A percentile compares a stretch with the other conserved stretches of the same genome.
Evolutionary conservation across 2,888 invertebrate species (phyloP).

Genomic region (Drosophila anceps): DNA sequence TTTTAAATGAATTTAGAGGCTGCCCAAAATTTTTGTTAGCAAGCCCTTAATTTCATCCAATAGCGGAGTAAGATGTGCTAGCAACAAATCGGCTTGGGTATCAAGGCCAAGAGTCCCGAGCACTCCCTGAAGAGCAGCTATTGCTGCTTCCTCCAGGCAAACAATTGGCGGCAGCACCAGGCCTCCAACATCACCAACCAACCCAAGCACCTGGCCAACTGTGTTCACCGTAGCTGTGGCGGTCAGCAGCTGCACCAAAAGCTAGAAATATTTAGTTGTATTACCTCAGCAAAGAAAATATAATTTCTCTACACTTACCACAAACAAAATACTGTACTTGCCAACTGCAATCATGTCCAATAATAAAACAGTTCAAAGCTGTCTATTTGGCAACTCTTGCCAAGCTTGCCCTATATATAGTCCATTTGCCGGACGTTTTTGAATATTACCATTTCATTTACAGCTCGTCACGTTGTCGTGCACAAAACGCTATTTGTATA

Average conservation of each 20-base stretch:
- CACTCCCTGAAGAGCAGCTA: not conserved
- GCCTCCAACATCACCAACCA: not conserved
- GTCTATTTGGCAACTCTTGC: not conserved
- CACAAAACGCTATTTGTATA: slow-evolving; percentile 21
- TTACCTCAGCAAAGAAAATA: not conserved
- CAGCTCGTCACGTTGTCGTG: slow-evolving; percentile 11
- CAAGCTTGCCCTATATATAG: slow-evolving; percentile 31
- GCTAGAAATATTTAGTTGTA: not conserved
- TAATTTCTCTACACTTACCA: slow-evolving; percentile 5
- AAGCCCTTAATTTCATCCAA: not conserved
- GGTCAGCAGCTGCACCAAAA: slow-evolving; percentile 13
- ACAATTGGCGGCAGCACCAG: not conserved
- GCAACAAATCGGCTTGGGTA: not conserved
- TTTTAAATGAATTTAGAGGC: accelerated
- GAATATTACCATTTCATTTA: not conserved
- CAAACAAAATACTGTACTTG: slow-evolving; percentile 15
- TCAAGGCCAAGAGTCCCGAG: not conserved
- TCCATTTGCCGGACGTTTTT: not conserved
- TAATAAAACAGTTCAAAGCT: not conserved
- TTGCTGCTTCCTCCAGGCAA: not conserved
- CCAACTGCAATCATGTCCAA: slow-evolving; percentile 11
- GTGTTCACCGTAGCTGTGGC: not conserved
- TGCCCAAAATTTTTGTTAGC: not conserved
- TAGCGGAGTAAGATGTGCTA: not conserved
- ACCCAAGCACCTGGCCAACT: not conserved